Percentiles rank a stretch among this genome's conserved stretches.
Conservation (phyloP, 2,113 vertebrate genomes). For the Pungitius pungitius region DNA sequence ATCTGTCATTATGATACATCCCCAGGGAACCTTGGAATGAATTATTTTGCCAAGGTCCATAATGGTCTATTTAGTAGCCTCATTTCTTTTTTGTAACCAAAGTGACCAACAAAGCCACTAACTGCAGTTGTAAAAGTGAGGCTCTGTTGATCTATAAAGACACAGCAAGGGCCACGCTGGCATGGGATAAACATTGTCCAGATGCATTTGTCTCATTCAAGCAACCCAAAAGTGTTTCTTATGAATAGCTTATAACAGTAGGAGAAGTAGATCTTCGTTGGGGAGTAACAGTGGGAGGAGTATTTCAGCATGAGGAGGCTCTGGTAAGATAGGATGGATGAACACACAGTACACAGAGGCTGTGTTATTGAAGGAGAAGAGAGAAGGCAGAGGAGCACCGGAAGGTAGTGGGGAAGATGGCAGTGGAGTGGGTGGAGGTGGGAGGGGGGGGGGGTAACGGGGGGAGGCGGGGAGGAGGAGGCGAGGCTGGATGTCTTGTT, state of each 20-base stretch:
- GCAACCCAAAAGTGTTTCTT: not conserved
- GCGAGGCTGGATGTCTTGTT: slow-evolving; percentile 80
- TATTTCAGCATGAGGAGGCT: slow-evolving; percentile 29
- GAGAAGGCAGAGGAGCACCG: slow-evolving; percentile 31
- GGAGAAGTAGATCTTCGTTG: slow-evolving; percentile 11
- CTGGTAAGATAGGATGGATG: slow-evolving; percentile 10
- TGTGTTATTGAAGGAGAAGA: not conserved
- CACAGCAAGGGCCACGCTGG: not conserved
- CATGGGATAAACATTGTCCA: not conserved
- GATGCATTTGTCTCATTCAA: not conserved
- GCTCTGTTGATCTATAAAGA: not conserved
- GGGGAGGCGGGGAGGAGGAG: not conserved
- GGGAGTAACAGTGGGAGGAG: slow-evolving; percentile 12
- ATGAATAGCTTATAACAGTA: not conserved
- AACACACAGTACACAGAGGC: slow-evolving; percentile 33
- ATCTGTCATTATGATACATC: not conserved
- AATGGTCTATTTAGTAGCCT: not conserved
- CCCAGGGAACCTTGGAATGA: not conserved
- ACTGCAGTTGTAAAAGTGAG: not conserved
- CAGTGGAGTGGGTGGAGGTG: slow-evolving; percentile 3
- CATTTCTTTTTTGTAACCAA: not conserved
- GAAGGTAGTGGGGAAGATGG: slow-evolving; percentile 50
- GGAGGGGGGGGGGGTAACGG: not conserved
- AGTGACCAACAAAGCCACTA: not conserved
- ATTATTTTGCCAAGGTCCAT: not conserved